Percentiles rank a stretch among this genome's conserved stretches.
phyloP scores from a whole-genome alignment of 1,140 invertebrate genomes.

The Cyclina sinensis region DNA sequence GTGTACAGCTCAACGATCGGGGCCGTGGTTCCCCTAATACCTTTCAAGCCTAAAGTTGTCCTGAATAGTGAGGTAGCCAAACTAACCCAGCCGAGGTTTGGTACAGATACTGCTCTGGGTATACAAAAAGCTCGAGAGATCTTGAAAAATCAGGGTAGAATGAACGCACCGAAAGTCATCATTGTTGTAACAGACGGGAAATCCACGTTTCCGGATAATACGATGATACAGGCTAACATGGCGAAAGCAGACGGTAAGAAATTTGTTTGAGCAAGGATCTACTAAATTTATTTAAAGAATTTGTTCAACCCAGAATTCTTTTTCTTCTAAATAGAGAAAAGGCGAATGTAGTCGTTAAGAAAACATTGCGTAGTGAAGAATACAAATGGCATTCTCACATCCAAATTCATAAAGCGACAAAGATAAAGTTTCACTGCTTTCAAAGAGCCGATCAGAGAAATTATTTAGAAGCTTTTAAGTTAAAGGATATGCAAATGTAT shows the following conservation, averaged over 20 bases:
- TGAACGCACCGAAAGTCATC: slow-evolving; percentile 55
- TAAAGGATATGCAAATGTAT: too few species aligned
- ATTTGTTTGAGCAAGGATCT: background rate
- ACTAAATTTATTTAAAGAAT: background rate
- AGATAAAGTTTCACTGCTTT: too few species aligned
- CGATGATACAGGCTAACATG: slow-evolving; percentile 66
- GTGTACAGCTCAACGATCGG: slow-evolving; percentile 76
- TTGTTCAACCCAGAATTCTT: too few species aligned
- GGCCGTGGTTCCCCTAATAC: slow-evolving; percentile 70
- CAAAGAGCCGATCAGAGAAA: too few species aligned
- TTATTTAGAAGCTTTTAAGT: too few species aligned
- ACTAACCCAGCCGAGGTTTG: slow-evolving; percentile 53
- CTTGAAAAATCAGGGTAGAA: slow-evolving; percentile 62
- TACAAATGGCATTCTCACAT: too few species aligned
- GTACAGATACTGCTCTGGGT: slow-evolving; percentile 75
- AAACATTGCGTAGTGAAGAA: too few species aligned
- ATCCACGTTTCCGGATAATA: slow-evolving; percentile 70
- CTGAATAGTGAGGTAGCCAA: slow-evolving; percentile 4
- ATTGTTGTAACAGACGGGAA: slow-evolving; percentile 79
- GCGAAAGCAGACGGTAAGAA: slow-evolving; percentile 69
- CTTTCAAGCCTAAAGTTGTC: slow-evolving; percentile 57
- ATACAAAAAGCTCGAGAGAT: slow-evolving; percentile 69
- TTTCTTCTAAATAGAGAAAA: too few species aligned
- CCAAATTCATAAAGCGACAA: too few species aligned
- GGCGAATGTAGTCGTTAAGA: too few species aligned